Base-by-base conservation (phyloP, 2,888 invertebrate species). In the Leucophora obtusa region DNA sequence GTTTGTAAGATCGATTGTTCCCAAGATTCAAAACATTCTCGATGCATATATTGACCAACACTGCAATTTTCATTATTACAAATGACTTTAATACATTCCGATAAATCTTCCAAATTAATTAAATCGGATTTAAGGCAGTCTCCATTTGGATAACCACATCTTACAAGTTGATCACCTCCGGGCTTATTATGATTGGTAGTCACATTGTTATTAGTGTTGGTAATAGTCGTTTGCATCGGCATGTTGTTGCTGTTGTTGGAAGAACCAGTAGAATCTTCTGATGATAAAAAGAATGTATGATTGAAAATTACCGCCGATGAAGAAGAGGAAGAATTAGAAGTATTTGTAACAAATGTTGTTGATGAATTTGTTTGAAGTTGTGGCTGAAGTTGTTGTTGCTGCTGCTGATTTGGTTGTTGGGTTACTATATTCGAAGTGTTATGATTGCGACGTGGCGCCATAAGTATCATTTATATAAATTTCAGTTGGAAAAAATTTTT, bases 31-130 rank as follows among this genome's bases (percentile, higher is more conserved):
- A 98, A 98, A 91, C 98, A 98, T 90, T 96, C 96, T 85, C 95
- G 94, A 92, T 98, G 98, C 98, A 98, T 98, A 89, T 95, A 97
- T 89, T 95, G 94, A 82, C 98, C 97, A 87, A 93, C 93, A 82
- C 93, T 92, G 91, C 98, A 98, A 87, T 94, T 93, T 89, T 97
- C 97, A 91, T 98, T 98, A 92, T 97, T 98, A 93, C 98, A 98
- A 84, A 95, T 93, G 78, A 98, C 96, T 89, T 95, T 95, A 84
- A 97, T 94, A 58, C 95, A 94, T 86, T 97, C 96, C 84, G 95
- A 92, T 66, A 95, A 92, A 83, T 95, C 94, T 87, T 95, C 94
- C 87, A 95, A 94, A 83, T 93, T 87, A 76, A 93, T 92, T 74
- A 94, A 93, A 56, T 92, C 89, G 89, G 92, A 83, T 59, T 95